Conservation (phyloP, 2,888 invertebrate genomes). For the Apodemia mormo region DNA sequence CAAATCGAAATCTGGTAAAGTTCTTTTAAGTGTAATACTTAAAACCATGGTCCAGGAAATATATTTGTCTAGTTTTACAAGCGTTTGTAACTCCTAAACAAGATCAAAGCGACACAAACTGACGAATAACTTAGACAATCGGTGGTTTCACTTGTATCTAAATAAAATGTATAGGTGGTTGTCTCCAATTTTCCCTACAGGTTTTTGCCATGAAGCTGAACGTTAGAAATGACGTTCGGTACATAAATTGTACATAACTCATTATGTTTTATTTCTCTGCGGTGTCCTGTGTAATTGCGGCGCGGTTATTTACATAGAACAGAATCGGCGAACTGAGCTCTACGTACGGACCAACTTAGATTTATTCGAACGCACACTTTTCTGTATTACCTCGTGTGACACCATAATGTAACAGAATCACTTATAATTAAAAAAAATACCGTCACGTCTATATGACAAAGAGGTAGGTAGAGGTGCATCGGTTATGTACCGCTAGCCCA, state of each 20-base stretch:
- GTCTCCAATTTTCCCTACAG: neutral
- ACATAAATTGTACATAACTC: conserved; percentile 28
- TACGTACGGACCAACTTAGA: conserved; percentile 38
- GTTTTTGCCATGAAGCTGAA: neutral
- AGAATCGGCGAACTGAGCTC: conserved; percentile 27
- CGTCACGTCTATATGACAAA: too few relatives aligned
- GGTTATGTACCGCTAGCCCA: too few relatives aligned
- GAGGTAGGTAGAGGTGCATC: too few relatives aligned
- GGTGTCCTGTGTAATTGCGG: conserved; percentile 35
- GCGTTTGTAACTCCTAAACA: too few relatives aligned
- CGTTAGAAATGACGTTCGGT: conserved; percentile 17
- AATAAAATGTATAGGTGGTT: neutral
- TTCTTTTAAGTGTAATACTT: too few relatives aligned
- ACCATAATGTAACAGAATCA: conserved; percentile 36
- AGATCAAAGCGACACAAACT: too few relatives aligned
- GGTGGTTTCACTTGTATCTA: neutral
- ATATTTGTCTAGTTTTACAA: too few relatives aligned
- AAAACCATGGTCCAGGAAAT: too few relatives aligned
- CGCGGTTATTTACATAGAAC: conserved; percentile 43
- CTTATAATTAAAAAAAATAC: too few relatives aligned
- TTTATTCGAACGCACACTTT: conserved; percentile 33
- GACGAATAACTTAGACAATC: too few relatives aligned
- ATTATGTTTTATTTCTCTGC: conserved; percentile 30
- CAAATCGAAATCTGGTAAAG: too few relatives aligned
- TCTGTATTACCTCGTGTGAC: conserved; percentile 35